Base-by-base conservation (phyloP, 2,797 vertebrate species). In the Sebastes oblongus region DNA sequence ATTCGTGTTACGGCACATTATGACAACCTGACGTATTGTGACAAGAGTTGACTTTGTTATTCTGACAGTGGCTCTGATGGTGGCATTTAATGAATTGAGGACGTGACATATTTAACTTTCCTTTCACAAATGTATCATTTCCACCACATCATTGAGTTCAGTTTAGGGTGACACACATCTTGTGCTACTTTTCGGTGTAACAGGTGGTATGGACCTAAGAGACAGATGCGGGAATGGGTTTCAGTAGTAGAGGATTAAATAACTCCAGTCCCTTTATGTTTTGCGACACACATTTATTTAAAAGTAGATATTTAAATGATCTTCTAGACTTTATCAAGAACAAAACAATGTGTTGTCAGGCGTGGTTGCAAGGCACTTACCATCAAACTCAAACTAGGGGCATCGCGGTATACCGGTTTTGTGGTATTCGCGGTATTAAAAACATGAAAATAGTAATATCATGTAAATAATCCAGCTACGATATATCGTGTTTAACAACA, bases 21-120 rank as follows among this genome's bases (percentile, higher is more conserved):
- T 82, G 86, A 88, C 81, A 86, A 64, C 27, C 64, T 72, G 75
- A 79, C 61, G 82, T 27, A 56, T 70, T 59, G 32, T 62, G 52
- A 73, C 75, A 75, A 65, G 77, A 39, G 67, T 69, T 69, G 27
- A 72, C 27, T 76, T 70, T 77, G 60, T 52, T 69, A 54, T 81
- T 84, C 65, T 82, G 76, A 78, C 78, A 66, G 64, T 62, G 73
- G 50, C 68, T 81, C 46, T 74, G 64, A 46, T 76, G 25, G 81
- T 70, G 52, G 52, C 56, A 65, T 85, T 86, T 86, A 56, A 75
- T 60, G 27, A 75, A 85, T 30, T 46, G 18, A 69, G 12, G 39
- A 66, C 50, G n/a, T 75, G 27, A 30, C 42, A 59, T 60, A 55
- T 80, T 55, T 29, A 78, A 78, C 55, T 42, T 52, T 46, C 24